Base-by-base conservation (phyloP, 2,888 invertebrate species). In the Lycaena phlaeas region DNA sequence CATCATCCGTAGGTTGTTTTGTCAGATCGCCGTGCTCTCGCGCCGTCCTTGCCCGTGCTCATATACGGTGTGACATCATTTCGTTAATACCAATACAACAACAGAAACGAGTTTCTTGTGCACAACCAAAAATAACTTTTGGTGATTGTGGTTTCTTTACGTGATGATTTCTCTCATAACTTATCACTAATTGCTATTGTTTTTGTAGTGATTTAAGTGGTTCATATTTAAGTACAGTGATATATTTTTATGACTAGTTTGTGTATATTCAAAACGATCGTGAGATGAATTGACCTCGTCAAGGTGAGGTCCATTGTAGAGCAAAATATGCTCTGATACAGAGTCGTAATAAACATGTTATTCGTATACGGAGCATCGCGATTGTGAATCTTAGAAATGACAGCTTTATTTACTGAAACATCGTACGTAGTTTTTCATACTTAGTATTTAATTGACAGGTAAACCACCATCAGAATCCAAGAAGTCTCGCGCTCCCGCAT, bases 401-500 rank as follows among this genome's bases (percentile, higher is more conserved):
- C n/a, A n/a, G n/a, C n/a, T n/a, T n/a, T n/a, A n/a, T n/a, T n/a
- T n/a, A n/a, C n/a, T n/a, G n/a, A n/a, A n/a, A n/a, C n/a, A n/a
- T n/a, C n/a, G n/a, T n/a, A n/a, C n/a, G n/a, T n/a, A n/a, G 22
- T 18, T 4, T 18, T 22, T 22, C 5, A 22, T 50, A 53, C 49
- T 45, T 47, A 44, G 45, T 44, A 52, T 55, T 53, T 46, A 48
- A 51, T 50, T 55, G 54, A 6, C 67, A 93, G 94, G 94, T 51
- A 91, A 90, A 75, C 91, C 89, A 48, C 89, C 90, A 15, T 86
- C 88, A 42, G 93, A 94, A 67, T 93, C 94, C 1, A 91, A 91
- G 54, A 90, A 88, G 61, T 87, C 89, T 34, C 87, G 92, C 41
- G 92, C 94, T 1, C 94, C 94, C 3, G 92, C 94, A 0, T 95